Evolutionary conservation across 2,113 vertebrate genomes (phyloP), one percentile per base, ranked within the genome.

Genomic region (Pseudorhombus dupliciocellatus): DNA sequence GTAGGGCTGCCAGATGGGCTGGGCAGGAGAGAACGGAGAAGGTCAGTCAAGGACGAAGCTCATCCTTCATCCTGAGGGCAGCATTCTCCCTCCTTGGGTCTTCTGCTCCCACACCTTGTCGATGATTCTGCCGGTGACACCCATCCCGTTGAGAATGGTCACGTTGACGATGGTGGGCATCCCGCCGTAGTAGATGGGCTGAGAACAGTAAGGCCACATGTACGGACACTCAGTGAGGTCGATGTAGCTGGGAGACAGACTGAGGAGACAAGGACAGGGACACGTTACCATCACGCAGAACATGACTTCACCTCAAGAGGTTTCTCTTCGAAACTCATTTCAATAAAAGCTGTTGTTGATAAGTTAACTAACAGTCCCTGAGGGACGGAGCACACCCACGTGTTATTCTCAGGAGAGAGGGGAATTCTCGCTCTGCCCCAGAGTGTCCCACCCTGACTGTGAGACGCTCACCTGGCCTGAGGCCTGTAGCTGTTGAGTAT

Each of bases 191-290:
- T 99, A 99, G 87, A 99, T 97, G 69, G 97, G 97, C 90, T 99
- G 97, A 53, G 98, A 99, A 90, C 98, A 99, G 90, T 99, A 99
- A 6, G 98, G 97, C 98, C 98, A 99, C 98, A 99, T 99, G 92
- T 99, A 99, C 0, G 98, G 97, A 85, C 96, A 97, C 90, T 99
- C 98, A 0, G 97, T 99, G 75, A 99, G 91, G 83, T 99, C 98
- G 30, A 99, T 94, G 89, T 99, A 99, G 92, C 97, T 98, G 37
- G 97, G 98, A 86, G 97, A 98, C 65, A 99, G 90, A 84, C 98
- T 99, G 79, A 0, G 1, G 54, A 44, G 25, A 73, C n/a, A n/a
- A n/a, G n/a, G 48, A 70, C 40, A 51, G 20, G 20, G 20, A 53
- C 1, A 10, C 18, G 4, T 50, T 20, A 18, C 7, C 9, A 20